Evolutionary conservation across 2,797 vertebrate species (phyloP).

Genomic region (Vireo griseus): DNA sequence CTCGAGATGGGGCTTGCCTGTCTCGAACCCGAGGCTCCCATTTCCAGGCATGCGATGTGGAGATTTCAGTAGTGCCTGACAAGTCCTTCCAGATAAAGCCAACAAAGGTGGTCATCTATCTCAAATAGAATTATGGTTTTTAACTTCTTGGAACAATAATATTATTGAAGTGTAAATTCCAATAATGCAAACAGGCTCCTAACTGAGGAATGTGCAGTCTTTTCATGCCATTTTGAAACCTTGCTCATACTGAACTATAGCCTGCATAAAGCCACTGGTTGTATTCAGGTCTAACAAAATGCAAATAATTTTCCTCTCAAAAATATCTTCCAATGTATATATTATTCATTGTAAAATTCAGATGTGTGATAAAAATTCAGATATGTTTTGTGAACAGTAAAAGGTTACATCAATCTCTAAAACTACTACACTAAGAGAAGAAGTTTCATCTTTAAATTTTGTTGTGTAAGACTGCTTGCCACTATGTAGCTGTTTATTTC

Average conservation of each 20-base stretch:
- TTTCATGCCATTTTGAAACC: not conserved
- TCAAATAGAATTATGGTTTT: fast-evolving
- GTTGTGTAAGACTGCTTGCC: not conserved
- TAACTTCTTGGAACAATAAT: not conserved
- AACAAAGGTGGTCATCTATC: not conserved
- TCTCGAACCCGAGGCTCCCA: not conserved
- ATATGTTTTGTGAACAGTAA: not conserved
- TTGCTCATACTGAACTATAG: not conserved
- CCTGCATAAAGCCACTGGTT: not conserved
- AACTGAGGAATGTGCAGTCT: not conserved
- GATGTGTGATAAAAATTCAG: too few species aligned
- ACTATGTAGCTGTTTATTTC: not conserved
- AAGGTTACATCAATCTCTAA: not conserved
- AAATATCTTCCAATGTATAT: not conserved
- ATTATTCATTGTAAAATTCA: not conserved
- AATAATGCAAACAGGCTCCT: not conserved
- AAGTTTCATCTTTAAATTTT: not conserved
- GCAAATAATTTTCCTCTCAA: not conserved
- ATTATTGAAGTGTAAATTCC: not conserved
- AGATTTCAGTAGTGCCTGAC: not conserved
- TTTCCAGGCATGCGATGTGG: not conserved
- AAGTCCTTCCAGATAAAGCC: not conserved
- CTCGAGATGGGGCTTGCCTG: not conserved
- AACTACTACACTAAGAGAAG: not conserved
- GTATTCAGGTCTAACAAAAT: not conserved